Evolutionary conservation across 2,113 vertebrate species (phyloP).

Genomic region (Tetraodon nigroviridis): DNA sequence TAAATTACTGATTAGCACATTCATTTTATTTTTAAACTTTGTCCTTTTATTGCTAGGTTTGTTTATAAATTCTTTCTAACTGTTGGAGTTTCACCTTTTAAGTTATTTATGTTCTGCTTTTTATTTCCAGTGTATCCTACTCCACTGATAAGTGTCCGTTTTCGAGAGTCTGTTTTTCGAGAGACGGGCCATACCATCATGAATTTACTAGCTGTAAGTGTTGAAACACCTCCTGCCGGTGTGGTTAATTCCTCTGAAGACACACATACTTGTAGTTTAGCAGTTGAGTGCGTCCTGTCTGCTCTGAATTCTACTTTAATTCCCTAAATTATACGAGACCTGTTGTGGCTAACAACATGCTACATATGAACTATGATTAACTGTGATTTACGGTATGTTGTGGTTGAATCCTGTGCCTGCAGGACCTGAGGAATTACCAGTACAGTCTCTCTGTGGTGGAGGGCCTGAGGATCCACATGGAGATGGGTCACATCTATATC

Average conservation of each 20-base stretch:
- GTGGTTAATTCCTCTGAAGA: constrained; percentile 5
- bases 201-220: constrained; percentile 91
- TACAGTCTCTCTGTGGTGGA: constrained; percentile 87
- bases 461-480: constrained; percentile 88
- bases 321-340: background rate
- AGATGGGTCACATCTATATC: constrained; percentile 92
- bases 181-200: constrained; percentile 93
- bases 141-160: constrained; percentile 79
- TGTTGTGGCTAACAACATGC: background rate
- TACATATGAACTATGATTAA: too few species aligned
- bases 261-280: background rate
- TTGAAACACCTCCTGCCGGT: background rate
- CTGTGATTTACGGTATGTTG: background rate
- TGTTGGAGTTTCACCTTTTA: too few species aligned
- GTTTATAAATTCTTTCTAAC: too few species aligned
- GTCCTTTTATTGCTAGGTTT: too few species aligned
- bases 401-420: background rate
- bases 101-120: background rate
- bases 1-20: too few species aligned
- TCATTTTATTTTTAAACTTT: too few species aligned
- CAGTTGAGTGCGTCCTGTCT: background rate
- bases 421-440: constrained; percentile 94
- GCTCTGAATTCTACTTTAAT: background rate
- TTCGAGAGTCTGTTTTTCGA: constrained; percentile 83
- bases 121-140: constrained; percentile 80